These are phyloP conservation scores for Pararge aegeria DNA, from an alignment of 1,140 invertebrate species.

Conservation along the genomic window DNA sequence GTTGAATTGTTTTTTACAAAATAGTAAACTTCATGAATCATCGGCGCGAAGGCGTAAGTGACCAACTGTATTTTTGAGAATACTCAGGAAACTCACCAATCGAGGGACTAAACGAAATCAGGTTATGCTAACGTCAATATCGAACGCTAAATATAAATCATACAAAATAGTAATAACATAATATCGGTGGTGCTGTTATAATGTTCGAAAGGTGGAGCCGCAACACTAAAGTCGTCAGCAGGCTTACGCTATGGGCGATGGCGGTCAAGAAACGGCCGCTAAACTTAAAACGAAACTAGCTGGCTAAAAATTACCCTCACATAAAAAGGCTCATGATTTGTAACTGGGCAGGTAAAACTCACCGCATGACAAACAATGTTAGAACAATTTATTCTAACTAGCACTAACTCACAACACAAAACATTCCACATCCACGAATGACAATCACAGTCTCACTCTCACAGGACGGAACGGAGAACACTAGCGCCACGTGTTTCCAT, in stretches of 20 bases:
- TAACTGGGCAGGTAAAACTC: slow-evolving; percentile 35
- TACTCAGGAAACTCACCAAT: background rate
- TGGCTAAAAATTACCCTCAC: background rate
- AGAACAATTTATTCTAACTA: slow-evolving; percentile 46
- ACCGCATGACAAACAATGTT: slow-evolving; percentile 66
- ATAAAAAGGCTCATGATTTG: slow-evolving; percentile 5
- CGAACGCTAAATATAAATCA: background rate
- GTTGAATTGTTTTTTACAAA: background rate
- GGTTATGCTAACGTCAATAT: background rate
- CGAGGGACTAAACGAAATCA: background rate
- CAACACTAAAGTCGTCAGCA: slow-evolving; percentile 56
- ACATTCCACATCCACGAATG: slow-evolving; percentile 74
- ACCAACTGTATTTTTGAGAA: background rate
- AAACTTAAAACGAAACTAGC: slow-evolving; percentile 24
- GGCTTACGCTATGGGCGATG: slow-evolving; percentile 60
- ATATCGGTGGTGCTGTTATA: slow-evolving; percentile 17
- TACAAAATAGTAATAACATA: background rate
- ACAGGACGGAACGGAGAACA: slow-evolving; percentile 35
- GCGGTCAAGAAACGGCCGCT: slow-evolving; percentile 71
- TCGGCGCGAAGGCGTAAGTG: slow-evolving; percentile 46
- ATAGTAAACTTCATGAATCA: slow-evolving; percentile 45
- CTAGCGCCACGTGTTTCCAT: slow-evolving; percentile 57
- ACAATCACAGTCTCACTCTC: slow-evolving; percentile 48
- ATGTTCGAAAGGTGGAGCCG: slow-evolving; percentile 54
- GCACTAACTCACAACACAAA: slow-evolving; percentile 72